These are phyloP conservation scores for Metridium senile DNA, from an alignment of 92 coral and sea anemone genomes.

Conservation along the genomic window DNA sequence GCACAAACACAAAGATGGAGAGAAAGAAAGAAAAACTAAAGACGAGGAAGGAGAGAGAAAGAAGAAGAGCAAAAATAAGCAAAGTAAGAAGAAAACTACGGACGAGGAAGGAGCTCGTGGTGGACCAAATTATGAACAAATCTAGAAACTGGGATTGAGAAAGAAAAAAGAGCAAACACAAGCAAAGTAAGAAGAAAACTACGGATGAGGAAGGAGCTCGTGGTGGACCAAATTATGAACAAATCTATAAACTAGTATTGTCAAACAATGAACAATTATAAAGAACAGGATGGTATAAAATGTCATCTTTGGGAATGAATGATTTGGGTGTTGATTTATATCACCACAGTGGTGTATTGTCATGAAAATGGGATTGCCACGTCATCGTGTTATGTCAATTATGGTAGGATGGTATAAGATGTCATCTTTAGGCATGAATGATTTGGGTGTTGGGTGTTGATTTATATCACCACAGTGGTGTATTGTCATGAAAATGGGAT, in stretches of 20 bases:
- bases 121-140: slow-evolving; percentile 64
- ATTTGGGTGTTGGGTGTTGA: no score
- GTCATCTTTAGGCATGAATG: no score
- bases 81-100: slow-evolving; percentile 53
- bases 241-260: slow-evolving; percentile 56
- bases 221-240: slow-evolving; percentile 59
- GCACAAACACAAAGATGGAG: slow-evolving; percentile 70
- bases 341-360: no score
- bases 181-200: slow-evolving; percentile 63
- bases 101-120: slow-evolving; percentile 34
- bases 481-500: no score
- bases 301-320: no score
- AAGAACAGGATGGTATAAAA: no score
- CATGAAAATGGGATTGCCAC: no score
- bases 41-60: slow-evolving; percentile 66
- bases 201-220: slow-evolving; percentile 29
- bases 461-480: no score
- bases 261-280: no score
- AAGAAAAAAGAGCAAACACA: slow-evolving; percentile 75
- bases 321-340: no score
- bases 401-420: no score
- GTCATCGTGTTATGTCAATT: no score
- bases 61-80: slow-evolving; percentile 77
- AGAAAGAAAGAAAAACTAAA: slow-evolving; percentile 59
- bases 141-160: slow-evolving; percentile 53